Evolutionary conservation across 2,888 invertebrate species (phyloP).

Genomic region (Digitonthophagus gazella): DNA sequence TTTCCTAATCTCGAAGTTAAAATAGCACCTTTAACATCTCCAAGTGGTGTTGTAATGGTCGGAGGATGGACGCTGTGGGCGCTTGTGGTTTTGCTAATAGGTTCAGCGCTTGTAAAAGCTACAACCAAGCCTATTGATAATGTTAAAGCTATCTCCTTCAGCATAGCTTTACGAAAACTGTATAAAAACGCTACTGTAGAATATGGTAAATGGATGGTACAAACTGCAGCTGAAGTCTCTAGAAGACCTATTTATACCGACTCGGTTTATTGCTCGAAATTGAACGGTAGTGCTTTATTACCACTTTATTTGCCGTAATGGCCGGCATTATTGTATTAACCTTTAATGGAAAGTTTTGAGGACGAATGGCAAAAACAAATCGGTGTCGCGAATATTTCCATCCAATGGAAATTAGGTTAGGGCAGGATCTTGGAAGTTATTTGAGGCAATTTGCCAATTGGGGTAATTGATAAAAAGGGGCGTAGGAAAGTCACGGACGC

Average conservation of each 20-base stretch:
- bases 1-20: constrained; percentile 35
- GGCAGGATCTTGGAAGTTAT: neutral
- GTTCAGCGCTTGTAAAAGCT: constrained; percentile 28
- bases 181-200: constrained; percentile 4
- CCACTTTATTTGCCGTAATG: neutral
- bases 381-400: neutral
- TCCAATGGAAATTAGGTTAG: neutral
- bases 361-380: neutral
- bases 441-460: neutral
- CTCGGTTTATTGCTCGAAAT: neutral
- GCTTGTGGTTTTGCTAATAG: constrained; percentile 32
- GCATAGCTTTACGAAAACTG: constrained; percentile 24
- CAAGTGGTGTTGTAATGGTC: constrained; percentile 34
- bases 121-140: constrained; percentile 28
- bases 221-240: neutral
- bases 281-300: neutral
- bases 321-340: neutral
- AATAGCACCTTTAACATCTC: constrained; percentile 37
- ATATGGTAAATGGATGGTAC: neutral
- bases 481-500: too few relatives aligned
- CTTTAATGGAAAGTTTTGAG: neutral
- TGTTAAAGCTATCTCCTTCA: constrained; percentile 19
- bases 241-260: neutral
- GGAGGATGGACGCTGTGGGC: constrained; percentile 33
- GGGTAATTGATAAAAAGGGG: neutral